Percentiles rank a stretch among this genome's conserved stretches.
These are phyloP conservation scores for Toxostoma redivivum DNA, from an alignment of 2,113 vertebrate genomes.

Conservation along the genomic window DNA sequence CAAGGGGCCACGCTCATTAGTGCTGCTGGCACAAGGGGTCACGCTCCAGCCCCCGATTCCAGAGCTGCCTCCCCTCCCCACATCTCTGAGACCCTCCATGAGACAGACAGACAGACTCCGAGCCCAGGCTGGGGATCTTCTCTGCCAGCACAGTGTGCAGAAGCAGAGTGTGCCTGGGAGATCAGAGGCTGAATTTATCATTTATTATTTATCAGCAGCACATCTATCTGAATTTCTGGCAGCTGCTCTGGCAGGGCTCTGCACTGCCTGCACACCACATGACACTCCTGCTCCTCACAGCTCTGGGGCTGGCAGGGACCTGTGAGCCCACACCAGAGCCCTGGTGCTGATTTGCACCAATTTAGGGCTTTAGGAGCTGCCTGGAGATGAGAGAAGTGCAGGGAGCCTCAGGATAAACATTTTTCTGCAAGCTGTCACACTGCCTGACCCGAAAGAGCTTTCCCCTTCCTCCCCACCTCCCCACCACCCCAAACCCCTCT, in stretches of 20 bases:
- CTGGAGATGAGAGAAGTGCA: not conserved
- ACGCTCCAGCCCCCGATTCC: fast-evolving
- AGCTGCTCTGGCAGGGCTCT: not conserved
- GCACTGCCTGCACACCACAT: not conserved
- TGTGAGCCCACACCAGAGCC: fast-evolving
- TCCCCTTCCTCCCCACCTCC: not conserved
- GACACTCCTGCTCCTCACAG: not conserved
- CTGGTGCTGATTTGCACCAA: not conserved
- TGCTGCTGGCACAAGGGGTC: not conserved
- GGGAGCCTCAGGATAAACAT: not conserved
- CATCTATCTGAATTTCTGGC: not conserved
- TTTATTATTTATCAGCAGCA: not conserved
- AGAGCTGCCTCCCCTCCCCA: not conserved
- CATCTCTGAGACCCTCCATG: not conserved
- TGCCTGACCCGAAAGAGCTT: fast-evolving
- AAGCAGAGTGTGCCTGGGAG: not conserved
- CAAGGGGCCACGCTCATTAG: not conserved
- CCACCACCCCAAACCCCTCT: not conserved
- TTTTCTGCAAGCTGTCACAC: not conserved
- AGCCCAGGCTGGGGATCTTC: not conserved
- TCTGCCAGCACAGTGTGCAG: not conserved
- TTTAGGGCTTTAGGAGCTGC: not conserved
- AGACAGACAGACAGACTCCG: not conserved
- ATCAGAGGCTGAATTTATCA: not conserved
- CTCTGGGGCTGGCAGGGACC: not conserved